Evolutionary conservation across 1,140 invertebrate genomes (phyloP).

Genomic region (Daktulosphaira vitifoliae): DNA sequence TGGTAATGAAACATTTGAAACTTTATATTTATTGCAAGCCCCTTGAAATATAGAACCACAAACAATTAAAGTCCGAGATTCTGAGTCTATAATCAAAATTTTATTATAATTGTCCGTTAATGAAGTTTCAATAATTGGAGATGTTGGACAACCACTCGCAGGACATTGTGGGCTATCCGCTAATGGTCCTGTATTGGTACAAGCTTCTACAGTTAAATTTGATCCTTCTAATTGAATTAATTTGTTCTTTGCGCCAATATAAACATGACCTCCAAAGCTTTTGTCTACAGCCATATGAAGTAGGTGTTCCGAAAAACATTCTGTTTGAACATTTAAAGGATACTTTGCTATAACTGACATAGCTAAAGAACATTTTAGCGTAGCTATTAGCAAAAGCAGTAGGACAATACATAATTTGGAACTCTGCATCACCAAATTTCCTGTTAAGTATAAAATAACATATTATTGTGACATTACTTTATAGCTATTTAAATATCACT

Average conservation of each 20-base stretch:
- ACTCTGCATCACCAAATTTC: constrained; percentile 15
- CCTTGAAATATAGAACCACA: constrained; percentile 84
- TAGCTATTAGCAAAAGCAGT: constrained; percentile 10
- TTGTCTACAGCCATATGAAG: constrained; percentile 49
- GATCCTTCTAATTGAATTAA: constrained; percentile 49
- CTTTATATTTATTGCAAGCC: constrained; percentile 75
- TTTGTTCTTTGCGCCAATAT: constrained; percentile 52
- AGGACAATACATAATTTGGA: constrained; percentile 20
- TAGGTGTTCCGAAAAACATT: constrained; percentile 27
- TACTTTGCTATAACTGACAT: constrained; percentile 24
- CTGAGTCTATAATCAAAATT: constrained; percentile 77
- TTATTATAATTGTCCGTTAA: constrained; percentile 84
- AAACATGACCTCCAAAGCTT: constrained; percentile 46
- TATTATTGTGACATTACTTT: not conserved
- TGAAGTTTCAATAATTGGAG: constrained; percentile 53
- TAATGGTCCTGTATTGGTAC: constrained; percentile 55
- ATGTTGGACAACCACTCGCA: constrained; percentile 64
- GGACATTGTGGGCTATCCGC: constrained; percentile 80
- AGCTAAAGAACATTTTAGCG: constrained; percentile 21
- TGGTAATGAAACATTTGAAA: constrained; percentile 67
- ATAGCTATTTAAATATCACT: not conserved
- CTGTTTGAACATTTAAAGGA: not conserved
- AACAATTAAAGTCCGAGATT: constrained; percentile 67
- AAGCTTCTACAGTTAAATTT: constrained; percentile 44
- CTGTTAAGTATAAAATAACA: constrained; percentile 1